Evolutionary conservation across 2,113 vertebrate species (phyloP).

Genomic region (Apodemus speciosus): DNA sequence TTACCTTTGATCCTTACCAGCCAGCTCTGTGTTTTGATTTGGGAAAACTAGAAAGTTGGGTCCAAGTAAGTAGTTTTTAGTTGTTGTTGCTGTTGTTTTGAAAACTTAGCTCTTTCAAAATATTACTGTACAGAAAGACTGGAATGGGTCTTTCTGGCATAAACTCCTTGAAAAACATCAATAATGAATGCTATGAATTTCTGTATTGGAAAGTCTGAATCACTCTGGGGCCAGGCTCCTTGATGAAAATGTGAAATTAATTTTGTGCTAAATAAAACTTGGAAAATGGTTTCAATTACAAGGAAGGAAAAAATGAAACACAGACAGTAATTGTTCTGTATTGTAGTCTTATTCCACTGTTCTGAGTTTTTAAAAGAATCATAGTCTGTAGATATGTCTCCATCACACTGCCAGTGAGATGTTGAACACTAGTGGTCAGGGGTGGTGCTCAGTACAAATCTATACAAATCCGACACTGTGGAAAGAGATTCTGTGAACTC

Average conservation of each 20-base stretch:
- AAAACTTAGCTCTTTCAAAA: not conserved
- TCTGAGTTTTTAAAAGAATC: not conserved
- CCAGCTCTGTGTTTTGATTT: constrained; percentile 35
- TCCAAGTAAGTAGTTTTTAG: not conserved
- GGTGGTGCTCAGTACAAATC: not conserved
- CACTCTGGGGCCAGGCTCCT: constrained; percentile 70
- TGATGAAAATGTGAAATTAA: constrained; percentile 82
- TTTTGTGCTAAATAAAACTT: constrained; percentile 79
- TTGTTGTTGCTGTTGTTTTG: not conserved
- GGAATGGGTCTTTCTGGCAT: constrained; percentile 42
- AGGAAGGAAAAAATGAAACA: constrained; percentile 20
- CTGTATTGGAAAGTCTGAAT: constrained; percentile 72
- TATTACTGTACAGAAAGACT: not conserved
- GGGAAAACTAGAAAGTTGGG: constrained; percentile 20
- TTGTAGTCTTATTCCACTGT: constrained; percentile 54
- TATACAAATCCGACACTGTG: not conserved
- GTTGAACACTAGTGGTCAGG: not conserved
- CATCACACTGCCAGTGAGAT: not conserved
- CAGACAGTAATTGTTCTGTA: constrained; percentile 65
- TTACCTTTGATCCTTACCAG: not conserved
- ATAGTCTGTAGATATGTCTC: not conserved
- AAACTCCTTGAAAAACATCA: constrained; percentile 63
- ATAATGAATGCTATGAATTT: constrained; percentile 65
- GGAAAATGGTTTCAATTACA: constrained; percentile 79
- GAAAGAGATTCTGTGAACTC: not conserved